phyloP scores from a whole-genome alignment of 2,888 invertebrate genomes.

The Xanthostigma xanthostigma region DNA sequence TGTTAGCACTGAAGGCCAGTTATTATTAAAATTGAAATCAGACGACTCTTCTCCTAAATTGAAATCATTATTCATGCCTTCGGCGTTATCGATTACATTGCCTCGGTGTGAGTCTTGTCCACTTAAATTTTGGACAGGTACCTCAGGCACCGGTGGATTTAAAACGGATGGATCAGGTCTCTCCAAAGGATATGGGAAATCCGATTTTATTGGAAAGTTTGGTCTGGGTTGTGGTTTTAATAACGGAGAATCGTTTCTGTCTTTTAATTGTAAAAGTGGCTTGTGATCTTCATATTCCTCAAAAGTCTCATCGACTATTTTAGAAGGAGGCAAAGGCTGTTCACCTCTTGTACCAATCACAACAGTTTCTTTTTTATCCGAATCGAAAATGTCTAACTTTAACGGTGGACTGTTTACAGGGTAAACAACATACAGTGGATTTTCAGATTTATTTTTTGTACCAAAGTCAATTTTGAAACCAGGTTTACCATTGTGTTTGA shows the following conservation, averaged over 20 bases:
- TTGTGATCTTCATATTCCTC: slow-evolving; percentile 27
- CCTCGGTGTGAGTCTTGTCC: slow-evolving; percentile 25
- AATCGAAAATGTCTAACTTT: slow-evolving; percentile 29
- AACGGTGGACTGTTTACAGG: slow-evolving; percentile 38
- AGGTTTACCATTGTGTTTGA: slow-evolving; percentile 13
- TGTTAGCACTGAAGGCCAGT: slow-evolving; percentile 26
- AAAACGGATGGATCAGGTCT: slow-evolving; percentile 36
- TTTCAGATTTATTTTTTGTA: slow-evolving; percentile 18
- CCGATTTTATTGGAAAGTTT: slow-evolving; percentile 31
- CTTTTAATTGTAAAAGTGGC: slow-evolving; percentile 27
- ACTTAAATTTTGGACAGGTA: slow-evolving; percentile 21
- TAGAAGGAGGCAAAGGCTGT: slow-evolving; percentile 27
- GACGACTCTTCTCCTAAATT: neutral
- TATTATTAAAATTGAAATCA: slow-evolving; percentile 20
- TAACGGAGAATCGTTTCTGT: slow-evolving; percentile 27
- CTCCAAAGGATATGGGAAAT: slow-evolving; percentile 50
- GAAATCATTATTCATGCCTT: slow-evolving; percentile 3
- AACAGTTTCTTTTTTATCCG: slow-evolving; percentile 33
- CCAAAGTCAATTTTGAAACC: slow-evolving; percentile 10
- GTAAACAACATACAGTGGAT: slow-evolving; percentile 41
- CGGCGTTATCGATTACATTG: slow-evolving; percentile 19
- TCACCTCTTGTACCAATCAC: slow-evolving; percentile 39
- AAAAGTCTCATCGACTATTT: slow-evolving; percentile 18
- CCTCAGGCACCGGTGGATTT: slow-evolving; percentile 22
- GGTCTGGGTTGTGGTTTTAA: slow-evolving; percentile 27